A percentile compares a stretch with the other conserved stretches of the same genome.
Conservation (phyloP, 1,140 invertebrate genomes). For the Drosophila ambigua region DNA sequence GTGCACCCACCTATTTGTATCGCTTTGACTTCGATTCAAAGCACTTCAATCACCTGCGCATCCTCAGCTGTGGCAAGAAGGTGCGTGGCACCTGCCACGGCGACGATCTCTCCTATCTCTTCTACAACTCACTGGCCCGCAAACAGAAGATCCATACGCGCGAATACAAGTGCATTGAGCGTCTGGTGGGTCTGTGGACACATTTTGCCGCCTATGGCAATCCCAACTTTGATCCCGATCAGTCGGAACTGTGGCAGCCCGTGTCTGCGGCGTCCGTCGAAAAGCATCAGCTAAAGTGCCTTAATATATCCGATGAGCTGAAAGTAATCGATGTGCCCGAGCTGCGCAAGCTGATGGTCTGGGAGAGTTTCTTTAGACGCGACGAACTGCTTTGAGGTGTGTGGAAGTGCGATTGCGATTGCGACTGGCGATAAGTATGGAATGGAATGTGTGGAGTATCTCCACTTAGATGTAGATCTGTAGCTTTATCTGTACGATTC, state of each 20-base stretch:
- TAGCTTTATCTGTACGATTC: slow-evolving; percentile 24
- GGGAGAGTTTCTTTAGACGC: slow-evolving; percentile 82
- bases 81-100: slow-evolving; percentile 85
- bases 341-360: slow-evolving; percentile 83
- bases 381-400: slow-evolving; percentile 68
- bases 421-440: too few species aligned
- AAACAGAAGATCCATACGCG: slow-evolving; percentile 82
- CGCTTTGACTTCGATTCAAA: slow-evolving; percentile 84
- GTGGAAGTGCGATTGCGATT: background rate
- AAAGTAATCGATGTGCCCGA: slow-evolving; percentile 84
- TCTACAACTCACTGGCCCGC: slow-evolving; percentile 84
- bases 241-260: slow-evolving; percentile 70
- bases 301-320: slow-evolving; percentile 84
- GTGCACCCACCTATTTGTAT: slow-evolving; percentile 84
- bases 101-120: slow-evolving; percentile 88
- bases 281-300: slow-evolving; percentile 82
- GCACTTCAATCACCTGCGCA: slow-evolving; percentile 77
- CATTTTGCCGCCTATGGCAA: slow-evolving; percentile 84
- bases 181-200: slow-evolving; percentile 83
- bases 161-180: slow-evolving; percentile 83
- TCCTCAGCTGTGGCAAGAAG: slow-evolving; percentile 83
- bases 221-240: slow-evolving; percentile 80
- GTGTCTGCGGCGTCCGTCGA: slow-evolving; percentile 54
- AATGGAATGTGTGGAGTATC: slow-evolving; percentile 7
- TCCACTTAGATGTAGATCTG: slow-evolving; percentile 8